Conservation (phyloP, 1,140 invertebrate genomes). For the Sinella curviseta region DNA sequence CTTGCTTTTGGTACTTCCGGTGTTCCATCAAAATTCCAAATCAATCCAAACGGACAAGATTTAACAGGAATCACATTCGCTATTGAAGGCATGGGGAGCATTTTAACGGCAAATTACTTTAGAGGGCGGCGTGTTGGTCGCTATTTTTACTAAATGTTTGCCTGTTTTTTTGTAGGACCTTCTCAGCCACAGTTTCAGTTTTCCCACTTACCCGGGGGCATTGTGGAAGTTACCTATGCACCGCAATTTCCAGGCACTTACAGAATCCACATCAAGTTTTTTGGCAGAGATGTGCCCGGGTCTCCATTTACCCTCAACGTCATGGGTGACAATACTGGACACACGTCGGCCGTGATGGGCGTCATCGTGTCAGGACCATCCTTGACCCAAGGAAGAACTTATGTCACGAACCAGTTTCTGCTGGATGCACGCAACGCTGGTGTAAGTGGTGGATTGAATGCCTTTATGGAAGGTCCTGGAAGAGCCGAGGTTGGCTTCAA, state of each 20-base stretch:
- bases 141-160: conserved; percentile 19
- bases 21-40: conserved; percentile 31
- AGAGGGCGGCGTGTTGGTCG: background rate
- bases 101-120: background rate
- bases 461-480: conserved; percentile 49
- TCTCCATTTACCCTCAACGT: conserved; percentile 44
- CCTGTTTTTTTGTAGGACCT: conserved; percentile 38
- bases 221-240: conserved; percentile 44
- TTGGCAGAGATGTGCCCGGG: conserved; percentile 45
- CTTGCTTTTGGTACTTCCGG: conserved; percentile 32
- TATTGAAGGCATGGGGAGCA: conserved; percentile 40
- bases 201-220: conserved; percentile 34
- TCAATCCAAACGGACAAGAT: conserved; percentile 45
- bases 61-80: conserved; percentile 48
- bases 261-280: conserved; percentile 47
- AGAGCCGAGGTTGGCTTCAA: conserved; percentile 49
- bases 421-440: conserved; percentile 44
- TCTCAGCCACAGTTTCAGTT: conserved; percentile 44
- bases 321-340: conserved; percentile 35
- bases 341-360: conserved; percentile 34
- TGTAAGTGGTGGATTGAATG: conserved; percentile 47
- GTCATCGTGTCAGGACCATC: conserved; percentile 45
- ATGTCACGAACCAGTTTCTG: conserved; percentile 48
- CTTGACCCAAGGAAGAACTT: conserved; percentile 38
- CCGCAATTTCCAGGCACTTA: conserved; percentile 46